Conservation (phyloP, 92 coral and sea anemone genomes). For the Zoanthus sansibaricus region DNA sequence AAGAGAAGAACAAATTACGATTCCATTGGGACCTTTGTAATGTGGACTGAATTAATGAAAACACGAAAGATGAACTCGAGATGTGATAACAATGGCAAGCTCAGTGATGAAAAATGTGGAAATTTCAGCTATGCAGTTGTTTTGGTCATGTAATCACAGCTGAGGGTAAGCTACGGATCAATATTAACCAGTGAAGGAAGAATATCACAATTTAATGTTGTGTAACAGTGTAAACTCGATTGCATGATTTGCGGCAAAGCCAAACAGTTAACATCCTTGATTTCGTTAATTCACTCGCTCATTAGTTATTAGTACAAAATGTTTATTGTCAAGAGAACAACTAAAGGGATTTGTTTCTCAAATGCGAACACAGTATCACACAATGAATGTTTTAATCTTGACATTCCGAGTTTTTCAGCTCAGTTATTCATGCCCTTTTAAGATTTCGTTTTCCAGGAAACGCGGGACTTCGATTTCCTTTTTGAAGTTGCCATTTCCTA, state of each 20-base stretch:
- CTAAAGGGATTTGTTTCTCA: slow-evolving; percentile 6
- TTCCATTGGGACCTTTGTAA: slow-evolving; percentile 27
- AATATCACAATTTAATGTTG: background rate
- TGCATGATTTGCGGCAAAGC: slow-evolving; percentile 21
- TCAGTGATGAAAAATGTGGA: background rate
- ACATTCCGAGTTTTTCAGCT: background rate
- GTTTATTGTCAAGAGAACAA: slow-evolving; percentile 23
- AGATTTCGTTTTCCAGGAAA: slow-evolving; percentile 18
- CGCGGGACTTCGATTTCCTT: slow-evolving; percentile 10
- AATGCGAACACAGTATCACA: slow-evolving; percentile 4
- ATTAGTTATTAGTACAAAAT: background rate
- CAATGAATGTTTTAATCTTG: slow-evolving; percentile 18
- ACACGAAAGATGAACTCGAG: background rate
- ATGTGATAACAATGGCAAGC: background rate
- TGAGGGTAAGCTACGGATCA: slow-evolving; percentile 1
- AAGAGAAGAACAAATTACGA: background rate
- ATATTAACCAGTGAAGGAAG: slow-evolving; percentile 3
- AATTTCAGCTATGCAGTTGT: slow-evolving; percentile 2
- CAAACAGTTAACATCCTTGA: background rate
- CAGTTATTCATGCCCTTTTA: background rate
- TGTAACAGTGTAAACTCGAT: slow-evolving; percentile 23
- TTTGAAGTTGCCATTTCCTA: slow-evolving; percentile 16
- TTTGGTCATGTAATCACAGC: background rate
- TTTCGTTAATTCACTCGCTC: background rate
- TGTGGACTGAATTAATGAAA: slow-evolving; percentile 26